Base-by-base conservation (phyloP, 2,113 vertebrate species). In the Chaenocephalus aceratus region DNA sequence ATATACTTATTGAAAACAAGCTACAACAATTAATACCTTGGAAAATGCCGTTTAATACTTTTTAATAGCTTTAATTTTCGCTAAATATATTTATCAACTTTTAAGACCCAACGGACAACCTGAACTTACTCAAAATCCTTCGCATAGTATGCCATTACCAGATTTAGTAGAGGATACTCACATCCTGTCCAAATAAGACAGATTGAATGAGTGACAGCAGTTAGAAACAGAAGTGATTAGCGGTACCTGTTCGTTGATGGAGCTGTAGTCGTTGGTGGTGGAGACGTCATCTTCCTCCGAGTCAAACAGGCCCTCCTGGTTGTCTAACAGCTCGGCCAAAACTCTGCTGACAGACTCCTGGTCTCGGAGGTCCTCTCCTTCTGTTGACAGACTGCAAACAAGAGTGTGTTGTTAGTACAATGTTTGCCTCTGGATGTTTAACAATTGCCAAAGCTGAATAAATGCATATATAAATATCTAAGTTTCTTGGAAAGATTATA, bases 261-360 rank as follows among this genome's bases (percentile, higher is more conserved):
- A 98, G 95, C 97, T 98, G 93, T 98, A 97, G 94, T 99, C 97
- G 88, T 99, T 98, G 68, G 95, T 96, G 84, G 97, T 97, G 92
- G 97, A 98, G 92, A 98, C 96, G 82, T 98, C 97, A 80, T 98
- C 97, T 83, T 99, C 97, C 74, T 98, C 97, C 15, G 96, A 97
- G 91, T 98, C 98, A 91, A 99, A 99, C 93, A 97, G 95, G 23
- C 97, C 97, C 88, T 96, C 97, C 90, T 97, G 97, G 93, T 98
- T 98, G 93, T 99, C 97, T 91, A 99, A 87, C 94, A 99, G 96
- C 87, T 97, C 98, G 0, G 96, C 95, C 94, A 99, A 95, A 90
- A 99, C 95, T 92, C 96, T 96, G 92, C 97, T 97, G 76, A 99
- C 96, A 75, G 97, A 94, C 95, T 98, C 97, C 93, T 98, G 97